Evolutionary conservation across 2,797 vertebrate genomes (phyloP).

Genomic region (Carcharodon carcharias): DNA sequence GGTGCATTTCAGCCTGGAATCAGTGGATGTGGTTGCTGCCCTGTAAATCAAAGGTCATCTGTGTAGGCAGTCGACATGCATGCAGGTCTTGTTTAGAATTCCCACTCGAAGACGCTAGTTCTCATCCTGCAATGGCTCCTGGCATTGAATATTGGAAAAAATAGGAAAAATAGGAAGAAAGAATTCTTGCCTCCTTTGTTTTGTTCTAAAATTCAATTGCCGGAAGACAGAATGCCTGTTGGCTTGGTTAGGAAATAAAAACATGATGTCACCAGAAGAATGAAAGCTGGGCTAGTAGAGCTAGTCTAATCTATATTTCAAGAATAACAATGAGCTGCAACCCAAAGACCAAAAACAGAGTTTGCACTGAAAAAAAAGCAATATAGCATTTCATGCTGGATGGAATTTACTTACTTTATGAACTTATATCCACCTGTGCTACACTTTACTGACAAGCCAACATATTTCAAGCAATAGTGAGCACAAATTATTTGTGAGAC

Average conservation of each 20-base stretch:
- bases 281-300: not conserved
- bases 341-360: not conserved
- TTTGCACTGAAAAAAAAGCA: not conserved
- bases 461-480: not conserved
- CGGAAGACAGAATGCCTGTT: not conserved
- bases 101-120: not conserved
- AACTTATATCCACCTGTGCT: not conserved
- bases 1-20: not conserved
- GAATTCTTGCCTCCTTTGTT: not conserved
- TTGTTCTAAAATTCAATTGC: not conserved
- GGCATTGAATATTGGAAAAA: not conserved
- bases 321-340: not conserved
- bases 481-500: not conserved
- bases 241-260: not conserved
- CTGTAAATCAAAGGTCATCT: not conserved
- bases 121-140: not conserved
- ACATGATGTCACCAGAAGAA: not conserved
- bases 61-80: not conserved
- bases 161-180: not conserved
- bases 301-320: not conserved
- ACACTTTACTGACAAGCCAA: not conserved
- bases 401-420: not conserved
- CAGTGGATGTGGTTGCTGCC: not conserved
- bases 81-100: not conserved
- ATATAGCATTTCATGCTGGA: not conserved